Evolutionary conservation across 2,113 vertebrate species (phyloP), one percentile per base, ranked within the genome.

Genomic region (Orycteropus afer): DNA sequence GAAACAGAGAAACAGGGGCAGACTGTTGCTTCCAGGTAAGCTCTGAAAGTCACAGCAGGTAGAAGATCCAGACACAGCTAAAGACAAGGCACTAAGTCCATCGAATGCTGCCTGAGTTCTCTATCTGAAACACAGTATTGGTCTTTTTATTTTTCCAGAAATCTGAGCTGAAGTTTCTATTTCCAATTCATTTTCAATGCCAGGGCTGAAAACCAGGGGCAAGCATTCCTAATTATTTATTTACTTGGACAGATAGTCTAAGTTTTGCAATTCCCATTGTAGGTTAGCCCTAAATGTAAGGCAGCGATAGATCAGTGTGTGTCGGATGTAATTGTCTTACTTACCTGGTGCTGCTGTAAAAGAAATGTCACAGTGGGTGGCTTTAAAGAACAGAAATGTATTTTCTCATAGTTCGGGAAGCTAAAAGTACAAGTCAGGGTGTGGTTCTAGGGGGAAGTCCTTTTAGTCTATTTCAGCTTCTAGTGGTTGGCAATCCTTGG

Each of bases 151-250:
- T 2, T 9, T 4, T n/a, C 14, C 5, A 84, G 71, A 88, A 91
- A 78, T 51, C 17, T 29, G 18, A 93, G 89, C 15, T 59, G 59
- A 91, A 57, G 45, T 88, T 84, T 81, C n/a, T 37, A 57, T 78
- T 91, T 89, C 14, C 49, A 89, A 25, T 90, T 77, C 53, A 77
- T 47, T 79, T 89, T 89, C n/a, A 89, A 71, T 83, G 51, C 12
- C 20, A 67, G 17, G 15, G 17, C 17, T 29, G 57, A 71, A 90
- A n/a, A 20, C 59, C 20, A 74, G 67, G 40, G 10, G 2, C 20
- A 76, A 55, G 20, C 53, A 92, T 55, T 1, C 61, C 18, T 25
- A 63, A 53, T n/a, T n/a, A 32, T 32, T 90, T 85, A 63, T 13
- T 86, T 67, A 77, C 65, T 84, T 65, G 49, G 53, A 90, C 23